A percentile compares a stretch with the other conserved stretches of the same genome.
Conservation (phyloP, 2,113 vertebrate species). For the Clupea harengus region DNA sequence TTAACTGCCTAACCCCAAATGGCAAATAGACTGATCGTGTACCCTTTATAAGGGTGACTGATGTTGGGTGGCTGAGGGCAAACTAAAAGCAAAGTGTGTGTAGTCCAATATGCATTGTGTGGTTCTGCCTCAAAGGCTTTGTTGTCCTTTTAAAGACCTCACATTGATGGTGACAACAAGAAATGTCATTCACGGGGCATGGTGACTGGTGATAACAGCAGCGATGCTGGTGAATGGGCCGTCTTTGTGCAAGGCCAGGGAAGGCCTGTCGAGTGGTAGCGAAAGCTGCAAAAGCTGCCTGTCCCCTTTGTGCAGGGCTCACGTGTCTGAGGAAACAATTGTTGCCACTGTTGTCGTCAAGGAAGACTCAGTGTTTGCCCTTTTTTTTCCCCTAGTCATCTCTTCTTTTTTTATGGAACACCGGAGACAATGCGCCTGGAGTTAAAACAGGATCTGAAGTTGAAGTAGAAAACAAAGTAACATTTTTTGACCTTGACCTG, state of each 20-base stretch:
- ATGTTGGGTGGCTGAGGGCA: not conserved
- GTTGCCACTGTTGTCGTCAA: slow-evolving; percentile 63
- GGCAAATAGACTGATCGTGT: not conserved
- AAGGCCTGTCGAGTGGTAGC: slow-evolving; percentile 54
- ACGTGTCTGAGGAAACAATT: slow-evolving; percentile 61
- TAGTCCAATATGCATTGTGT: slow-evolving; percentile 24
- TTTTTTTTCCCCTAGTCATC: slow-evolving; percentile 38
- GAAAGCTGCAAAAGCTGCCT: slow-evolving; percentile 48
- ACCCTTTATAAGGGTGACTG: not conserved
- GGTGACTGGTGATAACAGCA: slow-evolving; percentile 41
- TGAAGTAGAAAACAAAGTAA: slow-evolving; percentile 14
- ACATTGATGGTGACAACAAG: slow-evolving; percentile 38
- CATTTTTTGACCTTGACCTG: slow-evolving; percentile 58
- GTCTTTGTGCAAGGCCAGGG: slow-evolving; percentile 61
- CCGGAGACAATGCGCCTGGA: slow-evolving; percentile 51
- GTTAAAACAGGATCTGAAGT: slow-evolving; percentile 56
- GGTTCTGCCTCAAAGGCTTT: slow-evolving; percentile 21
- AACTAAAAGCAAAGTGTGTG: slow-evolving; percentile 14
- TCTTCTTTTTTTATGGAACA: slow-evolving; percentile 42
- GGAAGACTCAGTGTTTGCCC: slow-evolving; percentile 50
- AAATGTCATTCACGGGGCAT: slow-evolving; percentile 49
- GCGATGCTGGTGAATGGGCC: slow-evolving; percentile 47
- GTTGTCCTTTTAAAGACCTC: slow-evolving; percentile 25
- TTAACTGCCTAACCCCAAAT: not conserved
- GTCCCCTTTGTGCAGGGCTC: slow-evolving; percentile 59